These are phyloP conservation scores for Gymnogyps californianus DNA, from an alignment of 2,113 vertebrate species.

Conservation along the genomic window DNA sequence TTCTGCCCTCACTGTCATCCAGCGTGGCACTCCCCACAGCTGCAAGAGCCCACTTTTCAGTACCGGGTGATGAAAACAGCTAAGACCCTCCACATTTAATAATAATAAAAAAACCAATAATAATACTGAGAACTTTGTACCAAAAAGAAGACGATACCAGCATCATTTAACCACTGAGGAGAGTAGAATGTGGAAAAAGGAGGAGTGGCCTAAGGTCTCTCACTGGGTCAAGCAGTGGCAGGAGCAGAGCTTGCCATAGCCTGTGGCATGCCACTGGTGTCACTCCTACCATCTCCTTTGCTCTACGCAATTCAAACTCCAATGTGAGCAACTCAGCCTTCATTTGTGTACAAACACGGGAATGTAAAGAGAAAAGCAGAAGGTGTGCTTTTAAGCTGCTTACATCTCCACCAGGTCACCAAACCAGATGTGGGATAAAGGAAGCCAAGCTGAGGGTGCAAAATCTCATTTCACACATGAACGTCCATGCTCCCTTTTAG, in stretches of 20 bases:
- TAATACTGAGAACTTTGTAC: background rate
- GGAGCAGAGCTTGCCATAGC: background rate
- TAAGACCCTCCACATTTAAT: background rate
- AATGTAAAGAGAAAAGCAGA: background rate
- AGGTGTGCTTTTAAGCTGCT: background rate
- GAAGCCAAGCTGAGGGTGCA: background rate
- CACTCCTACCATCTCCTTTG: background rate
- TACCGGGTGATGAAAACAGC: background rate
- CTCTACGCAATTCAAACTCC: background rate
- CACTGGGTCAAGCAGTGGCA: background rate
- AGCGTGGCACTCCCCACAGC: background rate
- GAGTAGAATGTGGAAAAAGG: background rate
- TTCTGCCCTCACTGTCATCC: background rate
- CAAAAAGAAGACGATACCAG: background rate
- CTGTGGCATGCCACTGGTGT: background rate
- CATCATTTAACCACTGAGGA: background rate
- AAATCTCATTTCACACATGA: background rate
- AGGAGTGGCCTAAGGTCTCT: background rate
- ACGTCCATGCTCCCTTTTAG: fast-evolving
- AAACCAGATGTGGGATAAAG: fast-evolving
- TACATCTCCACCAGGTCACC: background rate
- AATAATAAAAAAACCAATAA: background rate
- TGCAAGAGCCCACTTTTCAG: background rate
- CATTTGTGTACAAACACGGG: background rate
- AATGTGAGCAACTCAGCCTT: background rate